Evolutionary conservation across 2,888 invertebrate species (phyloP), one percentile per base, ranked within the genome.

Genomic region (Beris morrisii): DNA sequence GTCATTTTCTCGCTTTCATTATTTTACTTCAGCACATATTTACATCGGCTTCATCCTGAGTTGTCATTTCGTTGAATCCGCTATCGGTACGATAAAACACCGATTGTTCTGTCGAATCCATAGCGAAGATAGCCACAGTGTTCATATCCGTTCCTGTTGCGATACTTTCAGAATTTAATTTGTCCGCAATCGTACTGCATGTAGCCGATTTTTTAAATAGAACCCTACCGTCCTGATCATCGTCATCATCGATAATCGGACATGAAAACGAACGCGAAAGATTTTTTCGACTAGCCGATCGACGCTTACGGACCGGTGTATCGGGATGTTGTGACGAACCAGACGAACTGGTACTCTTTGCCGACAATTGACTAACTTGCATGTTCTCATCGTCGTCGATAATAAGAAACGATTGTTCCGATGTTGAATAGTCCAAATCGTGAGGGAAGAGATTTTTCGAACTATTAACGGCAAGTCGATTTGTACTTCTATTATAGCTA

Each of bases 261-360:
- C 73, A 73, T 9, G 75, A 74, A 57, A 80, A 80, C 0, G 81
- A 80, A 69, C 75, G 77, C n/a, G 81, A 80, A 2, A 80, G 70
- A 72, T 80, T 80, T 72, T 79, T 80, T 7, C 80, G 76, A 71
- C 76, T 78, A 0, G 77, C 77, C 1, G 78, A 78, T 12, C 76
- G 75, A 11, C 75, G 74, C 44, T 76, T 77, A 9, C 76, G 70
- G 5, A 77, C 74, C 7, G 81, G 80, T 0, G 81, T 80, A 57
- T 78, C 77, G 13, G 70, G 59, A 63, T 69, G 66, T 48, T 70
- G 67, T 13, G 65, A 65, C 4, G 65, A 57, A 22, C 43, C 22
- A 12, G 55, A 55, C 6, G 64, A 55, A 48, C 75, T 74, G 9
- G 74, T 76, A 61, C 73, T 76, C 38, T 73, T 71, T 7, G 68